Conservation (phyloP, 2,113 vertebrate species). For the Malurus alboscapulatus region DNA sequence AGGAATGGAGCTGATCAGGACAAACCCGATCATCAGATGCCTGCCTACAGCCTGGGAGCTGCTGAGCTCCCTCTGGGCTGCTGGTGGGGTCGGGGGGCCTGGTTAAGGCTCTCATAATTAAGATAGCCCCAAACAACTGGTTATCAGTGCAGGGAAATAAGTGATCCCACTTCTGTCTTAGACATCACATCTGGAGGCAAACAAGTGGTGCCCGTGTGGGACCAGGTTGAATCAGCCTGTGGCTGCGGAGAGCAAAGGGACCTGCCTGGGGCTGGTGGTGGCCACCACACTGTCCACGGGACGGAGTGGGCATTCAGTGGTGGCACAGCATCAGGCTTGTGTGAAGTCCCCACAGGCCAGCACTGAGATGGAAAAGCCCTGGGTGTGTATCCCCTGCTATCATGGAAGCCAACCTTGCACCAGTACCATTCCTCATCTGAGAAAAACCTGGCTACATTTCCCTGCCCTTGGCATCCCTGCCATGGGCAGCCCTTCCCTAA, state of each 20-base stretch:
- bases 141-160: neutral
- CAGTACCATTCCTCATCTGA: neutral
- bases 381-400: neutral
- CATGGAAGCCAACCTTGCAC: neutral
- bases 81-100: neutral
- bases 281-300: rapidly evolving
- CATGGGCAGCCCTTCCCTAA: neutral
- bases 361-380: neutral
- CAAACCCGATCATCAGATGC: neutral
- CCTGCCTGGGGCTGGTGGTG: neutral
- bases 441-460: neutral
- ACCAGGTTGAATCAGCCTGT: rapidly evolving
- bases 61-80: neutral
- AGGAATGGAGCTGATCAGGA: neutral
- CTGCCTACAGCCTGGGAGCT: neutral
- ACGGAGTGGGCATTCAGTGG: rapidly evolving
- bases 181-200: neutral
- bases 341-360: neutral
- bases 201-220: rapidly evolving
- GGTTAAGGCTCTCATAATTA: neutral
- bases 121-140: neutral
- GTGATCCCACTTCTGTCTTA: rapidly evolving
- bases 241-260: neutral
- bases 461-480: neutral
- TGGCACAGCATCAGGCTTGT: rapidly evolving